Conservation (phyloP, 1,140 invertebrate species). For the Ostrea denselamellosa region DNA sequence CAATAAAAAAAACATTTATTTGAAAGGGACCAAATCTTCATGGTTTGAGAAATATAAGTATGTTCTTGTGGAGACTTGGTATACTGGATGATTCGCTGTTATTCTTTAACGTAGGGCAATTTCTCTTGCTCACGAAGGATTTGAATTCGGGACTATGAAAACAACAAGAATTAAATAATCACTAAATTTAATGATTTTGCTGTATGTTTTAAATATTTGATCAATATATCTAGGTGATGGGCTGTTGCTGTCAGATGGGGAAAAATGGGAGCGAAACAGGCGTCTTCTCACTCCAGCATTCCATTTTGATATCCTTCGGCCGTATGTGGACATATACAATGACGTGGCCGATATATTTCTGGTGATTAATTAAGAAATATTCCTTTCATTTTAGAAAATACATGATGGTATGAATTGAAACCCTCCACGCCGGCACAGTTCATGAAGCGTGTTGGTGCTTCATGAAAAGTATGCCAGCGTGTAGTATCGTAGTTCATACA, state of each 20-base stretch:
- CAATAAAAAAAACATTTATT: too few species aligned
- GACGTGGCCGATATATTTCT: slow-evolving; percentile 74
- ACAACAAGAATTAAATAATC: neutral
- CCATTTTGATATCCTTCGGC: slow-evolving; percentile 91
- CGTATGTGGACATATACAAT: slow-evolving; percentile 89
- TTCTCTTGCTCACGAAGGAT: neutral
- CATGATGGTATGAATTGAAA: too few species aligned
- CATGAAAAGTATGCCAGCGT: too few species aligned
- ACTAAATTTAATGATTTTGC: neutral
- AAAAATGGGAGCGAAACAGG: slow-evolving; percentile 87
- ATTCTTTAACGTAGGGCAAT: neutral
- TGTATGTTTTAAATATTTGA: too few species aligned
- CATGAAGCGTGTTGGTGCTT: too few species aligned
- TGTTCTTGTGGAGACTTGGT: too few species aligned
- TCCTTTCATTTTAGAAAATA: neutral
- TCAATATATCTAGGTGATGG: slow-evolving; percentile 58
- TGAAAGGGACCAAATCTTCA: too few species aligned
- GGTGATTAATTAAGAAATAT: slow-evolving; percentile 29
- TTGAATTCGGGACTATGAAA: neutral
- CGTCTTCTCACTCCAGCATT: slow-evolving; percentile 94
- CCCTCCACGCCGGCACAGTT: too few species aligned
- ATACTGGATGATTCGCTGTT: neutral
- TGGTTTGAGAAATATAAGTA: too few species aligned
- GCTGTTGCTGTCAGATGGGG: slow-evolving; percentile 81
- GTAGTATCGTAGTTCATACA: too few species aligned